Evolutionary conservation across 2,797 vertebrate species (phyloP).

Genomic region (Phalanger gymnotis): DNA sequence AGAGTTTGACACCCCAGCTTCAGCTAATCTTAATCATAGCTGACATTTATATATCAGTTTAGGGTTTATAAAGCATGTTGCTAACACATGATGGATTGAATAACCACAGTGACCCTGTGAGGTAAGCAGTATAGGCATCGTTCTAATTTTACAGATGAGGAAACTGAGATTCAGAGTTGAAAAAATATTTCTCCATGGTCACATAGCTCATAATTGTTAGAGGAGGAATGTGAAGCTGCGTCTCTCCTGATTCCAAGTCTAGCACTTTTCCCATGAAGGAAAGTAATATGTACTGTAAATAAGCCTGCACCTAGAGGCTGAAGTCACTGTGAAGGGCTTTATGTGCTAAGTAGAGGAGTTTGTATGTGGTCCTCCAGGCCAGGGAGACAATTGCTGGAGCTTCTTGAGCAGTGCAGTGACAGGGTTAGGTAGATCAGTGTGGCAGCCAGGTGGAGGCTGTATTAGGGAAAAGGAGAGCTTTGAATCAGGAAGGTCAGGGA

Average conservation of each 20-base stretch:
- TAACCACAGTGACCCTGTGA: neutral
- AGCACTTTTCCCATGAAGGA: neutral
- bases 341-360: neutral
- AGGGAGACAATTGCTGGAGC: neutral
- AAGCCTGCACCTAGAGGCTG: neutral
- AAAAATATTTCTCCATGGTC: neutral
- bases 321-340: neutral
- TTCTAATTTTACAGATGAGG: neutral
- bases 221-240: neutral
- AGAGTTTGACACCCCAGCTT: neutral
- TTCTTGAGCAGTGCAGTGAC: neutral
- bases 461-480: neutral
- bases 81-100: neutral
- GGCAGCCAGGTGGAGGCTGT: neutral
- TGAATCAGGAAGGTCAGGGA: neutral
- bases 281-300: neutral
- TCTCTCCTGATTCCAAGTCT: neutral
- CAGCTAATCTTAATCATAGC: neutral
- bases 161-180: neutral
- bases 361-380: neutral
- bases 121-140: neutral
- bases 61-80: neutral
- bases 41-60: neutral
- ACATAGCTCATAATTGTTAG: neutral
- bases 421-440: neutral